phyloP scores from a whole-genome alignment of 1,140 invertebrate genomes.

The Calycopis cecrops region DNA sequence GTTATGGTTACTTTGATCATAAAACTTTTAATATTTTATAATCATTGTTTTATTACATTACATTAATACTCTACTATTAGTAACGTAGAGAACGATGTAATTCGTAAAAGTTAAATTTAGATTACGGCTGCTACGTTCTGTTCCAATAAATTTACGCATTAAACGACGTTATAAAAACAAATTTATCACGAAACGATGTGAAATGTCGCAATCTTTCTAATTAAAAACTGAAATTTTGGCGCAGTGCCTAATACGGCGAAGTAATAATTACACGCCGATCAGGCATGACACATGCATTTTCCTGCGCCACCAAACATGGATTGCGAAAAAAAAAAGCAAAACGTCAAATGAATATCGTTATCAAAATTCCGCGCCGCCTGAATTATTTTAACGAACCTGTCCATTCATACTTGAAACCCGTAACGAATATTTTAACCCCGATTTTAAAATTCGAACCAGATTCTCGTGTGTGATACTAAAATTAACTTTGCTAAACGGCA shows the following conservation, averaged over 20 bases:
- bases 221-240: slow-evolving; percentile 10
- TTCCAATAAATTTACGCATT: slow-evolving; percentile 3
- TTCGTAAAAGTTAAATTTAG: not conserved
- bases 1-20: too few species aligned
- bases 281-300: not conserved
- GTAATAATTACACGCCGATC: slow-evolving; percentile 3
- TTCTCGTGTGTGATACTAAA: slow-evolving; percentile 28
- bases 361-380: slow-evolving; percentile 12
- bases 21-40: too few species aligned
- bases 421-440: slow-evolving; percentile 28
- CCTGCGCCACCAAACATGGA: not conserved
- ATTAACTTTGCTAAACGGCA: slow-evolving; percentile 31
- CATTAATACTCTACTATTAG: too few species aligned
- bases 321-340: not conserved
- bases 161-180: slow-evolving; percentile 4
- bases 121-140: not conserved
- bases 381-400: slow-evolving; percentile 27
- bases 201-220: slow-evolving; percentile 10
- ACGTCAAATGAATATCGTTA: not conserved
- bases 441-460: slow-evolving; percentile 30
- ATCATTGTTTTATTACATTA: too few species aligned
- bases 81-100: too few species aligned
- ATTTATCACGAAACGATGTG: slow-evolving; percentile 9
- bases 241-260: not conserved
- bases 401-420: slow-evolving; percentile 18